phyloP scores from a whole-genome alignment of 1,140 invertebrate species.

The Cotesia chilonis region DNA sequence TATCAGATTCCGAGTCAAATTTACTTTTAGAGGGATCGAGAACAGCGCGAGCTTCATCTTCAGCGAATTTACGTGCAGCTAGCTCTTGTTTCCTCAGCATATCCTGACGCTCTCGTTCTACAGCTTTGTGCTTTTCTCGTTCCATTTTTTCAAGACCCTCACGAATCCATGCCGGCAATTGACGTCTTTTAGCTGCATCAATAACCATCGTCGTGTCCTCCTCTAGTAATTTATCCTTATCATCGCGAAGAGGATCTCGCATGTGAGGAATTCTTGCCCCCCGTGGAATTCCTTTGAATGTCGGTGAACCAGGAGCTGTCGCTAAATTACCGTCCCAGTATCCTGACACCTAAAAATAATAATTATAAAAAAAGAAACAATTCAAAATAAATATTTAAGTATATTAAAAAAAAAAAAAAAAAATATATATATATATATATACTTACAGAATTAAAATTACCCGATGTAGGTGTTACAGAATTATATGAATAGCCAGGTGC shows the following conservation, averaged over 20 bases:
- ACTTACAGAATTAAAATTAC: constrained; percentile 55
- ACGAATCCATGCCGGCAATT: constrained; percentile 94
- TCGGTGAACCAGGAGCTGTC: constrained; percentile 47
- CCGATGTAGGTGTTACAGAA: constrained; percentile 53
- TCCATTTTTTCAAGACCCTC: constrained; percentile 98
- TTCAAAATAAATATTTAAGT: no score
- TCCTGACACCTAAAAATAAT: no score
- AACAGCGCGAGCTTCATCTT: constrained; percentile 70
- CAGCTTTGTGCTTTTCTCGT: constrained; percentile 88
- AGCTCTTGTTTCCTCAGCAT: constrained; percentile 72
- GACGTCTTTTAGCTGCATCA: constrained; percentile 90
- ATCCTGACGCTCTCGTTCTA: constrained; percentile 79
- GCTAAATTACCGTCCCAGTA: background rate
- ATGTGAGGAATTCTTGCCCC: constrained; percentile 51
- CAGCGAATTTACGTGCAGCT: constrained; percentile 70
- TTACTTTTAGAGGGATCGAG: constrained; percentile 78
- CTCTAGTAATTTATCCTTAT: constrained; percentile 61
- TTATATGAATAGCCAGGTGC: constrained; percentile 63
- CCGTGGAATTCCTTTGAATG: constrained; percentile 57
- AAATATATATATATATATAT: background rate
- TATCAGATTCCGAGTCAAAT: constrained; percentile 73
- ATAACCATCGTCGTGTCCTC: constrained; percentile 61
- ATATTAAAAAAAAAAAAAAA: no score
- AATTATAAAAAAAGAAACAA: background rate
- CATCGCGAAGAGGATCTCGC: constrained; percentile 53